Base-by-base conservation (phyloP, 2,888 invertebrate species). In the Eupithecia inturbata region DNA sequence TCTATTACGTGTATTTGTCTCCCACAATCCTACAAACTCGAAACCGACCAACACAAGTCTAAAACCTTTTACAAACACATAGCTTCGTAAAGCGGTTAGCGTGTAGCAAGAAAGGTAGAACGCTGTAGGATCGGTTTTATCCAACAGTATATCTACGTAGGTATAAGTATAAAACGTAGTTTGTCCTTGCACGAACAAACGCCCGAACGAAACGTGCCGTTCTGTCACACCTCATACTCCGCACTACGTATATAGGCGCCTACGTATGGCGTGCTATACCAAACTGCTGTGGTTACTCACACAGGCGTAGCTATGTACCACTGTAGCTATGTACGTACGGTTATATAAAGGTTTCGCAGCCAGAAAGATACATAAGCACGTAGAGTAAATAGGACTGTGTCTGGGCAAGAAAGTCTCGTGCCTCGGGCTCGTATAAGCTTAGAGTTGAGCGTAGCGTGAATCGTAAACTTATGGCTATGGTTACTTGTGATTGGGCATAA, bases 201-300 rank as follows among this genome's bases (percentile, higher is more conserved):
- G 75, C 74, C 68, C 77, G 80, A 77, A 71, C 79, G 80, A 76
- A 36, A 77, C 80, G 75, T 76, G 73, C 75, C 77, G 78, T 77
- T 76, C 76, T 77, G 80, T 79, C 80, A 80, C 80, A 79, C 80
- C 80, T 80, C 79, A 73, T 75, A 80, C 77, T 76, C 75, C 77
- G 76, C 66, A 39, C n/a, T 39, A 39, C 66, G 31, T 70, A 69
- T 75, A 66, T 71, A 70, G 57, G 10, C 57, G 62, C 72, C 70
- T 68, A 72, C 67, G 63, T 75, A 74, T 70, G 73, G 72, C 67
- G 72, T 72, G 74, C 64, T 76, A 74, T 57, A 74, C 72, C 67
- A 70, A 76, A 77, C 75, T 77, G 79, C 74, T 78, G 79, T 78
- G 80, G 80, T 78, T 78, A 78, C 76, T 73, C 80, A 80, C 79